A percentile compares a stretch with the other conserved stretches of the same genome.
Evolutionary conservation across 2,113 vertebrate species (phyloP).

Genomic region (Neotoma lepida): DNA sequence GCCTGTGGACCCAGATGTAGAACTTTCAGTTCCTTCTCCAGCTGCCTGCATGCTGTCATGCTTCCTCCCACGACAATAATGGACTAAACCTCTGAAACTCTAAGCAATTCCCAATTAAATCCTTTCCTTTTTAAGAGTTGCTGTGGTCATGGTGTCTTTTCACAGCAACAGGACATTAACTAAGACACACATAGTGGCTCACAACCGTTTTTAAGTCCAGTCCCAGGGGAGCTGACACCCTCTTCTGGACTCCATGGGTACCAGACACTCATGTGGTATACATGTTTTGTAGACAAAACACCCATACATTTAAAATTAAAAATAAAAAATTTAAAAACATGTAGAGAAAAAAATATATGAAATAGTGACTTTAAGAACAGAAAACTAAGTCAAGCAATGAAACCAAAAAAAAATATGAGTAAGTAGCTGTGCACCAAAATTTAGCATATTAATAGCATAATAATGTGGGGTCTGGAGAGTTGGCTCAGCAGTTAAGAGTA

Average conservation of each 20-base stretch:
- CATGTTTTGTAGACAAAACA: not conserved
- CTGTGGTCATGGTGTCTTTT: not conserved
- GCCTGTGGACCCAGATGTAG: not conserved
- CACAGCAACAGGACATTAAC: not conserved
- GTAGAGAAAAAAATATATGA: slow-evolving; percentile 18
- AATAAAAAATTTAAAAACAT: not conserved
- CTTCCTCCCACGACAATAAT: not conserved
- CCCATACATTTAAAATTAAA: not conserved
- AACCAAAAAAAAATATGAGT: slow-evolving; percentile 10
- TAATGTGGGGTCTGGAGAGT: not conserved
- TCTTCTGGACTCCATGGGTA: not conserved
- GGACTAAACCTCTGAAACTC: not conserved
- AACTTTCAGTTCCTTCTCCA: not conserved
- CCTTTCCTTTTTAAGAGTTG: not conserved
- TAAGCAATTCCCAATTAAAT: not conserved
- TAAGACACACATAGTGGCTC: not conserved
- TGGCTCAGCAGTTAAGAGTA: not conserved
- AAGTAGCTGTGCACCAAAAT: slow-evolving; percentile 9
- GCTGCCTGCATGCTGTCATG: not conserved
- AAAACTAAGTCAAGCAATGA: slow-evolving; percentile 31
- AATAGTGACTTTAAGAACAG: slow-evolving; percentile 43
- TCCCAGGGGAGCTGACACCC: not conserved
- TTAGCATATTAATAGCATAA: not conserved
- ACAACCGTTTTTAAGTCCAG: not conserved
- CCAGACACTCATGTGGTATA: not conserved